phyloP scores from a whole-genome alignment of 2,113 vertebrate genomes.

The Serilophus lunatus region DNA sequence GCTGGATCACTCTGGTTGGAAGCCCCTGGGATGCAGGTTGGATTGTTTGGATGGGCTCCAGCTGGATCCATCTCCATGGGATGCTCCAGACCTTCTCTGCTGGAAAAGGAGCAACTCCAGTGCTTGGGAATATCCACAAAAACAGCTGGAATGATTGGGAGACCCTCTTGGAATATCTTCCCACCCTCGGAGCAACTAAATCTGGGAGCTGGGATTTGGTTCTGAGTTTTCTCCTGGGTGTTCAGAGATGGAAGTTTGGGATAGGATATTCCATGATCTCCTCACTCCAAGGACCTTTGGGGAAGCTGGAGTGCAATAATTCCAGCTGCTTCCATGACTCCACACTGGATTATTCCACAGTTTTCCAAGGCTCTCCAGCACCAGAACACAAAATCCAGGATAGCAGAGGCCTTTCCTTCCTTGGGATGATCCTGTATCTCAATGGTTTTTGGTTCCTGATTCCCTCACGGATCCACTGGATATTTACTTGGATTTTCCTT shows the following conservation, averaged over 20 bases:
- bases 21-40: neutral
- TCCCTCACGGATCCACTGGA: neutral
- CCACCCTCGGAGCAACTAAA: fast-evolving
- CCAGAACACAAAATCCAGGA: neutral
- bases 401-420: neutral
- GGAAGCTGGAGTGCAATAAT: neutral
- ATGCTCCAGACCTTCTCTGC: neutral
- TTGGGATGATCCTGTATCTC: neutral
- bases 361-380: neutral
- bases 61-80: neutral
- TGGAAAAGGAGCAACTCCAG: neutral
- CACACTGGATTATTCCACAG: neutral
- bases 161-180: neutral
- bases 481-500: neutral
- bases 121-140: fast-evolving
- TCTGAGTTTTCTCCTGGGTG: neutral
- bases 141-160: neutral
- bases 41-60: neutral
- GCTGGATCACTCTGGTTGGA: fast-evolving
- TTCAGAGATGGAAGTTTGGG: neutral
- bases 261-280: fast-evolving
- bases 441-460: fast-evolving
- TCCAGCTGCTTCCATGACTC: fast-evolving
- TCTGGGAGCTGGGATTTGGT: neutral
- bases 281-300: neutral